A percentile compares a stretch with the other conserved stretches of the same genome.
phyloP scores from a whole-genome alignment of 2,113 vertebrate species.

The Accipiter cooperii region DNA sequence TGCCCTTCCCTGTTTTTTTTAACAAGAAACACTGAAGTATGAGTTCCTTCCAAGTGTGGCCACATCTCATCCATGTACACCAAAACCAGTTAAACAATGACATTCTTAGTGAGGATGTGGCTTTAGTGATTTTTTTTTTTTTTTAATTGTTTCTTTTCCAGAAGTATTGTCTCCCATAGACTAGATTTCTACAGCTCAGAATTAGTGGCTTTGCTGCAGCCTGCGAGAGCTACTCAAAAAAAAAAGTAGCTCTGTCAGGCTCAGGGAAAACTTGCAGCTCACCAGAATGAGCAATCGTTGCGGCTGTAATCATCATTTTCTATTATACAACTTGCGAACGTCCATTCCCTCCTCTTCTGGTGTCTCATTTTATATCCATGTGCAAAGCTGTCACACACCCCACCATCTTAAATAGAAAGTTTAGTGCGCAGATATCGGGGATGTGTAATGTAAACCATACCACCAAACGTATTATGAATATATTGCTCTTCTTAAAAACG shows the following conservation, averaged over 20 bases:
- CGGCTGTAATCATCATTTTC: constrained; percentile 39
- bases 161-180: constrained; percentile 22
- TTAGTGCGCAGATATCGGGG: constrained; percentile 40
- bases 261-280: constrained; percentile 7
- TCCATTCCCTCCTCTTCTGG: constrained; percentile 1
- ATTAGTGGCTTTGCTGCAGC: constrained; percentile 22
- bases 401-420: constrained; percentile 36
- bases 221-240: neutral
- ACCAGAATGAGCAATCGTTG: neutral
- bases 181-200: constrained; percentile 29
- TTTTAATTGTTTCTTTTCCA: constrained; percentile 53
- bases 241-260: neutral
- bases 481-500: constrained; percentile 86
- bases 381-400: constrained; percentile 32
- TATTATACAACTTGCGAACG: constrained; percentile 21
- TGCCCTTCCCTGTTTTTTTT: neutral
- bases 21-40: neutral
- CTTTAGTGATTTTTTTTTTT: neutral
- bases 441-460: constrained; percentile 69
- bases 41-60: neutral
- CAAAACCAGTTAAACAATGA: constrained; percentile 24
- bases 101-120: constrained; percentile 52
- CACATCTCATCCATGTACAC: neutral
- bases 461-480: constrained; percentile 76
- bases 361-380: constrained; percentile 29